Conservation (phyloP, 1,140 invertebrate species). For the Steinernema feltiae region DNA sequence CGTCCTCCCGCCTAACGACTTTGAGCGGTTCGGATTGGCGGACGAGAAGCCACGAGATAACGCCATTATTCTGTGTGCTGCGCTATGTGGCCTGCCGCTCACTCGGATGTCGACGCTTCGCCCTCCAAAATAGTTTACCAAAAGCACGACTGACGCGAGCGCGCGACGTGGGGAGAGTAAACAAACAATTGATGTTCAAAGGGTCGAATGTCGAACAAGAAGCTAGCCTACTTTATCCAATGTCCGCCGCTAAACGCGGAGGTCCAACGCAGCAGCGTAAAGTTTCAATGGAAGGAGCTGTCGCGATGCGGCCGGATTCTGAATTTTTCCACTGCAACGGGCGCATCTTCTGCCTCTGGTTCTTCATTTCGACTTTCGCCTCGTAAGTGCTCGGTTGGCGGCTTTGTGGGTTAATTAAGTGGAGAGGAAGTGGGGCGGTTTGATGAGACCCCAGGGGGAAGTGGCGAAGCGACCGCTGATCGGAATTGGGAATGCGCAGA, state of each 20-base stretch:
- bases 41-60: constrained; percentile 7
- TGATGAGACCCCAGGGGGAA: background rate
- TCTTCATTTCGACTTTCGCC: background rate
- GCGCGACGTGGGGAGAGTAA: too few species aligned
- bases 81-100: too few species aligned
- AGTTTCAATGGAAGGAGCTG: background rate
- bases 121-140: background rate
- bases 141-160: too few species aligned
- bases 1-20: background rate
- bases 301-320: background rate
- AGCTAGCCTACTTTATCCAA: too few species aligned
- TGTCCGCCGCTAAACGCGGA: too few species aligned
- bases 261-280: background rate
- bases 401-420: background rate
- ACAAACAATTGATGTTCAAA: too few species aligned
- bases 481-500: background rate
- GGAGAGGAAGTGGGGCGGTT: background rate
- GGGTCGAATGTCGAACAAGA: too few species aligned
- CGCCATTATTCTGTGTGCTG: background rate
- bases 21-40: background rate
- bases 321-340: background rate
- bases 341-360: background rate
- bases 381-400: background rate
- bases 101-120: too few species aligned
- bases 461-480: too few species aligned